Evolutionary conservation across 2,113 vertebrate genomes (phyloP), one percentile per base, ranked within the genome.

Genomic region (Leucopsar rothschildi): DNA sequence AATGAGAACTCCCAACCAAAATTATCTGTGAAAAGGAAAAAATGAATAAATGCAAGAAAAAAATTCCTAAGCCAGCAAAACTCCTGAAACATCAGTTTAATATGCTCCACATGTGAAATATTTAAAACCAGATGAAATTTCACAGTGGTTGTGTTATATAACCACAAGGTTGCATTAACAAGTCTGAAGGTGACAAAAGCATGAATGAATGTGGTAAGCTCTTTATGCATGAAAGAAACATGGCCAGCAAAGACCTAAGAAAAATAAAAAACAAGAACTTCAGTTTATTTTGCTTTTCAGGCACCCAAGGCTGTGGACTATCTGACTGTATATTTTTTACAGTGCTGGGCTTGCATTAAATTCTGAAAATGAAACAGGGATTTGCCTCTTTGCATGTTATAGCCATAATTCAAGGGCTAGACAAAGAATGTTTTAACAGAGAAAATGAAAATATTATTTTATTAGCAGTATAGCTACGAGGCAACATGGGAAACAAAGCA

Each of bases 161-260:
- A 91, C 59, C 47, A 47, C 75, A 83, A 80, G 73, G 66, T 63
- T 91, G 50, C 78, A 92, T 84, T 93, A 94, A 77, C 78, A 94
- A 93, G 35, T 69, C 75, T 93, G 82, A 91, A 91, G 93, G 91
- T 94, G 91, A 90, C 55, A 95, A 91, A 94, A 91, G 76, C 72
- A 75, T 78, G 85, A 88, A 90, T 80, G 78, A 90, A 50, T 33
- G 33, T 59, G 35, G 13, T 93, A 76, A 94, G 35, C 17, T 87
- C 37, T 88, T 92, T 77, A 93, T 40, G 63, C 63, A 59, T 59
- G 50, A 88, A 76, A 88, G 47, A 70, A 90, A 66, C 22, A 83
- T 83, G 71, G 39, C 27, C 75, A 82, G 52, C 12, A 71, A 63
- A 86, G 47, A 56, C n/a, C 8, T 73, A 28, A 75, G 52, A 14